phyloP scores from a whole-genome alignment of 2,888 invertebrate species.

The Kuschelorhynchus macadamiae region DNA sequence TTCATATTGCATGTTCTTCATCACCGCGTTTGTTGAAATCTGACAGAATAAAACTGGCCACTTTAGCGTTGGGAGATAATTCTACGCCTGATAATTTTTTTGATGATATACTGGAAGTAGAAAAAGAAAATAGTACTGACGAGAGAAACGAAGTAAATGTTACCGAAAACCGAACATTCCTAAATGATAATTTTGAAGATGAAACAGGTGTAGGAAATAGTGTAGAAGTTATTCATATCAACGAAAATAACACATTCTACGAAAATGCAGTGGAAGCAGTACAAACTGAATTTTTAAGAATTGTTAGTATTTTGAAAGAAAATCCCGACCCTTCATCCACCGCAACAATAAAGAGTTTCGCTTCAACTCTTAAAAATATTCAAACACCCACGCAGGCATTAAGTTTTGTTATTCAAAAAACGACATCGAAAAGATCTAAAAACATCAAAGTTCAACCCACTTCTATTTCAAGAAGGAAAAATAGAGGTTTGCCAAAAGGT shows the following conservation, averaged over 20 bases:
- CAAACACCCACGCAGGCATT: too few species aligned
- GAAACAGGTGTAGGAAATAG: background rate
- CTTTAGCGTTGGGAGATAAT: background rate
- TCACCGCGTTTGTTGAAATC: too few species aligned
- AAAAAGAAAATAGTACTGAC: background rate
- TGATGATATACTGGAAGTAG: conserved; percentile 7
- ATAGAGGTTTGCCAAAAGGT: too few species aligned
- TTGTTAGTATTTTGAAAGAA: background rate
- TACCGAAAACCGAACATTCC: background rate
- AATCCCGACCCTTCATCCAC: background rate
- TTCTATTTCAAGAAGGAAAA: too few species aligned
- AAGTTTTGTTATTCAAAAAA: too few species aligned
- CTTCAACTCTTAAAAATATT: conserved; percentile 3
- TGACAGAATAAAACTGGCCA: too few species aligned
- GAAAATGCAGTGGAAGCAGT: conserved; percentile 1
- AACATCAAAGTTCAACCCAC: too few species aligned
- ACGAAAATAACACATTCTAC: background rate
- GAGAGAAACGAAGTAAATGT: background rate
- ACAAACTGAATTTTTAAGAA: background rate
- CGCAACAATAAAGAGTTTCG: background rate
- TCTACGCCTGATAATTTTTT: conserved; percentile 2
- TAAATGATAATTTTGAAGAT: background rate
- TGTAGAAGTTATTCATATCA: conserved; percentile 1
- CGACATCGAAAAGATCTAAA: too few species aligned
- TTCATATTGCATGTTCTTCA: too few species aligned